Percentiles rank a stretch among this genome's conserved stretches.
Evolutionary conservation across 1,140 invertebrate species (phyloP).

Genomic region (Bombus ignitus): DNA sequence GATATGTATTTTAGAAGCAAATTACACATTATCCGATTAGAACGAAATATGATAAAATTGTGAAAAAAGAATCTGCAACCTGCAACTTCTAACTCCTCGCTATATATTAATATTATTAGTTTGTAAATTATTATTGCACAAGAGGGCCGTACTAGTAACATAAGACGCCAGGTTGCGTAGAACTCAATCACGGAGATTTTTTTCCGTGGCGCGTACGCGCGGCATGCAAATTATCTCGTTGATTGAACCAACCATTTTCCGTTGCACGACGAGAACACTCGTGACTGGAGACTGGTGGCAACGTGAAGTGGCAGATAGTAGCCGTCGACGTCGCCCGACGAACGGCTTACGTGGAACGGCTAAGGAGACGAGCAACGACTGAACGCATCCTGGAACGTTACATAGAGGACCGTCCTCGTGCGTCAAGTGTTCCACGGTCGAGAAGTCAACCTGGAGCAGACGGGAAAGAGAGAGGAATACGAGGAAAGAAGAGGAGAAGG

Average conservation of each 20-base stretch:
- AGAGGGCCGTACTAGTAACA: too few species aligned
- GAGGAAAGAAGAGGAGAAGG: conserved; percentile 20
- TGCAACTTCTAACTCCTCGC: too few species aligned
- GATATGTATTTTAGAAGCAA: too few species aligned
- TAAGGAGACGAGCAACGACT: conserved; percentile 54
- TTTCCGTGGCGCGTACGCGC: not conserved
- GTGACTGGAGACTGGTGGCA: conserved; percentile 58
- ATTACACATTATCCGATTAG: too few species aligned
- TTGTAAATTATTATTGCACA: conserved; percentile 3
- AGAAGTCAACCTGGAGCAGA: conserved; percentile 43
- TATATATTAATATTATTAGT: not conserved
- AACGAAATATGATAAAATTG: too few species aligned
- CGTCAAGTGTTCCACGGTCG: conserved; percentile 64
- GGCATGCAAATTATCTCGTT: conserved; percentile 63
- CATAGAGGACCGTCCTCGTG: conserved; percentile 60
- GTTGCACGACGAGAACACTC: conserved; percentile 50
- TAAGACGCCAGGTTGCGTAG: conserved; percentile 25
- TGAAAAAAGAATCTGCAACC: too few species aligned
- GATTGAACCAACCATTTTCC: conserved; percentile 52
- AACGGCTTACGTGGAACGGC: conserved; percentile 51
- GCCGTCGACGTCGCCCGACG: conserved; percentile 51
- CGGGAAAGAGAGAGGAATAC: conserved; percentile 41
- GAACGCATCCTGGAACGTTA: conserved; percentile 56
- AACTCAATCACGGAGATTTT: not conserved
- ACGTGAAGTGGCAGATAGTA: conserved; percentile 68